These are phyloP conservation scores for Hylia prasina DNA, from an alignment of 2,113 vertebrate genomes.

Conservation along the genomic window DNA sequence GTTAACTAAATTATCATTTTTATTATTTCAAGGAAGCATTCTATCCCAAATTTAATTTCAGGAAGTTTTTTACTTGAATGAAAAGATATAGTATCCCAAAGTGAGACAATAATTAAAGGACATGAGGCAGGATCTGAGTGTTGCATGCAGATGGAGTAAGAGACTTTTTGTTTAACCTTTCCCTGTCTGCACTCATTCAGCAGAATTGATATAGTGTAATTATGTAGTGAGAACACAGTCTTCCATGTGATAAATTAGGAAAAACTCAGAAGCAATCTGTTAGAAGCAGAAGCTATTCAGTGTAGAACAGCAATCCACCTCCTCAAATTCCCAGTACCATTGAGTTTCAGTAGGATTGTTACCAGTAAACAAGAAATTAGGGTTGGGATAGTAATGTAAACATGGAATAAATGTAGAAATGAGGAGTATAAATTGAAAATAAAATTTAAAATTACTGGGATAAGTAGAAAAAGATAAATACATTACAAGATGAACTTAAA, in stretches of 20 bases:
- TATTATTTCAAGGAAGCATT: neutral
- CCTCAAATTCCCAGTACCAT: neutral
- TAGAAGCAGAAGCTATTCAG: neutral
- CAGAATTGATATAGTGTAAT: neutral
- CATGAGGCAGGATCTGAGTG: neutral
- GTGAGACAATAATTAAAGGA: neutral
- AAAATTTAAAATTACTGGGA: neutral
- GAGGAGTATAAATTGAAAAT: neutral
- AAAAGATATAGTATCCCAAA: neutral
- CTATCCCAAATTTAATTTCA: neutral
- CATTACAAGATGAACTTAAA: neutral
- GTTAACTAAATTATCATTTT: neutral
- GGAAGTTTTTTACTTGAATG: neutral
- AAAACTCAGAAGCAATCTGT: neutral
- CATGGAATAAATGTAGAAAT: neutral
- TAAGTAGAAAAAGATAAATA: neutral
- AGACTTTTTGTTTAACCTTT: neutral
- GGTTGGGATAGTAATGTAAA: rapidly evolving
- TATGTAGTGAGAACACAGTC: neutral
- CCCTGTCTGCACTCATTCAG: neutral
- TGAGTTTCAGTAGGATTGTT: neutral
- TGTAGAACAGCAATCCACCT: neutral
- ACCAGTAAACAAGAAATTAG: neutral
- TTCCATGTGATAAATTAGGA: neutral
- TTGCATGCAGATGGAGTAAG: neutral